Base-by-base conservation (phyloP, 1,140 invertebrate genomes). In the Ridgeia piscesae region DNA sequence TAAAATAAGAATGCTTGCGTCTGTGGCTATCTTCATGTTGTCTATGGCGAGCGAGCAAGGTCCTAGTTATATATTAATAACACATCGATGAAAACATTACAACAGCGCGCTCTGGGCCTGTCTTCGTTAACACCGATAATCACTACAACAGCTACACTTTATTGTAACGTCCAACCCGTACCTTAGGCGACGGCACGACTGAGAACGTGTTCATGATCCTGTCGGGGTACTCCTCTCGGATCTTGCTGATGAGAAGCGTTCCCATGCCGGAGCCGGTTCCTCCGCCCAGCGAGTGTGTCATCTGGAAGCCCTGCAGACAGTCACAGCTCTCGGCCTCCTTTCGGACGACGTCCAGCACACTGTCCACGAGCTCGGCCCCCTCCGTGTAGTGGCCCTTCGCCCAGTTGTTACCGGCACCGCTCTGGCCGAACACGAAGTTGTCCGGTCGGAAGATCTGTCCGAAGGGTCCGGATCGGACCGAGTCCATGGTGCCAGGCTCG, bases 201-300 rank as follows among this genome's bases (percentile, higher is more conserved):
- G 58, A 77, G 17, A 77, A 77, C 27, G 58, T 77, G 58, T 77
- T 77, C 58, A 77, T 77, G 58, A 77, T 77, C 58, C 58, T 77
- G 58, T 77, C 58, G 14, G 58, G 58, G 58, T 77, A 77, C 27
- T 77, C 58, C 58, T 77, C 58, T 77, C 58, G 58, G 58, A 77
- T 77, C 58, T 77, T 77, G 58, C 58, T 77, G 58, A 77, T 77
- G 58, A 77, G 58, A 77, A 77, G 58, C 58, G 58, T 77, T 77
- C 58, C 58, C 58, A 77, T 77, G 58, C 58, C 58, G 58, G 58
- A 77, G 58, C 58, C 58, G 58, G 58, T 77, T 9, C 58, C 58
- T 9, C 58, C 58, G 27, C 58, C 58, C 27, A 77, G 58, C 27
- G 58, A 77, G 58, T 77, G 58, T 14, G 58, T 77, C 58, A 77